phyloP scores from a whole-genome alignment of 2,113 vertebrate genomes.

The Scatophagus argus region DNA sequence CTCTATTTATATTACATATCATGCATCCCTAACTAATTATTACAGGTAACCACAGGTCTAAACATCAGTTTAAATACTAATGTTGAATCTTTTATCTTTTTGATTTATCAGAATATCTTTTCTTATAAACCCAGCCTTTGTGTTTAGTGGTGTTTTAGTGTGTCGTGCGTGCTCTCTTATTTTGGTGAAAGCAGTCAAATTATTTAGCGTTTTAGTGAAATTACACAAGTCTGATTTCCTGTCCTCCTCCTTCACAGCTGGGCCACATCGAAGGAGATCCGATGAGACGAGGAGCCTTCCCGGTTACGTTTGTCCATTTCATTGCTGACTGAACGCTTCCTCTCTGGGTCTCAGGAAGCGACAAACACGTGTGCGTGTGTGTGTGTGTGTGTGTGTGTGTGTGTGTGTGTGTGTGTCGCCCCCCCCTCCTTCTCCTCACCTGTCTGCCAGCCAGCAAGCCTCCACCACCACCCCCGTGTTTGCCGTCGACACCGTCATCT shows the following conservation, averaged over 20 bases:
- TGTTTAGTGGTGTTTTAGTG: conserved; percentile 20
- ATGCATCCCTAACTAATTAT: not conserved
- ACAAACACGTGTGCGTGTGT: too few species aligned
- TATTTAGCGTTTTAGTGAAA: conserved; percentile 3
- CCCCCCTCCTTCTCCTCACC: not conserved
- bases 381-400: too few species aligned
- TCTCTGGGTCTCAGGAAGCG: conserved; percentile 27
- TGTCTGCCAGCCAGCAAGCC: conserved; percentile 11
- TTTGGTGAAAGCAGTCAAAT: not conserved
- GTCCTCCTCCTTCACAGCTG: conserved; percentile 83
- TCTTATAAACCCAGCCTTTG: not conserved
- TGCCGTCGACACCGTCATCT: not conserved
- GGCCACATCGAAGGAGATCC: conserved; percentile 98
- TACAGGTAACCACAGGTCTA: not conserved
- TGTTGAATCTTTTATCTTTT: conserved; percentile 23
- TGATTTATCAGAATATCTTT: not conserved
- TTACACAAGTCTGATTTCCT: not conserved
- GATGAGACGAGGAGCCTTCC: conserved; percentile 93
- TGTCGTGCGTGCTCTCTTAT: not conserved
- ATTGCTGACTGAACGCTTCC: conserved; percentile 88
- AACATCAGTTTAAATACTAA: conserved; percentile 21
- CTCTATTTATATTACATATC: not conserved
- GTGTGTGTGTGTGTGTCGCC: too few species aligned
- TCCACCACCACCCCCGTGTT: conserved; percentile 6
- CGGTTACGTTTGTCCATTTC: conserved; percentile 97